These are phyloP conservation scores for Oreochromis aureus DNA, from an alignment of 2,113 vertebrate species.

Conservation along the genomic window DNA sequence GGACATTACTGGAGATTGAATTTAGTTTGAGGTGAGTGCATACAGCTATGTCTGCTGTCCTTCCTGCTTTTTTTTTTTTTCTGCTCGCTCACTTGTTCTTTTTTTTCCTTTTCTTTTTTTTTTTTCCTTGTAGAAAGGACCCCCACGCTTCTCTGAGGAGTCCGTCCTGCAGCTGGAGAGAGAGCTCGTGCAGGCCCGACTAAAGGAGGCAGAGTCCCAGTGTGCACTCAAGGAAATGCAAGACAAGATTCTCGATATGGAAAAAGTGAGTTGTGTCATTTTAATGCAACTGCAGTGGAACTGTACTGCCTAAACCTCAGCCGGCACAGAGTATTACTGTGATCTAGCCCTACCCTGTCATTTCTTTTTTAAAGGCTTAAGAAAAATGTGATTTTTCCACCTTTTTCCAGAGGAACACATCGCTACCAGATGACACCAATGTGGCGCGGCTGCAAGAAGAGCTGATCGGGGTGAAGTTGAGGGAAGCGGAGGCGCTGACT, in stretches of 20 bases:
- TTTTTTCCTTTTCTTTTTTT: background rate
- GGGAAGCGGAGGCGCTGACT: constrained; percentile 90
- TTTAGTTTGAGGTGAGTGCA: background rate
- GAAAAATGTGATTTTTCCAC: background rate
- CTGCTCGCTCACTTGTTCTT: background rate
- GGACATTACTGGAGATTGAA: background rate
- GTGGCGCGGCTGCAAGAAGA: constrained; percentile 92
- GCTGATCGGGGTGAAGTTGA: constrained; percentile 89
- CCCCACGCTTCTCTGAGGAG: constrained; percentile 88
- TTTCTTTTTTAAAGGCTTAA: background rate
- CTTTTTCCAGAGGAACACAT: constrained; percentile 81
- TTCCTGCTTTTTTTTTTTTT: background rate
- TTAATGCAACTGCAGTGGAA: background rate
- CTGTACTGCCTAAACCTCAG: background rate
- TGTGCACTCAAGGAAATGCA: constrained; percentile 98
- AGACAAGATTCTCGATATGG: constrained; percentile 95
- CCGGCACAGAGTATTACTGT: background rate
- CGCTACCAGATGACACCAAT: constrained; percentile 96
- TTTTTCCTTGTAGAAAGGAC: constrained; percentile 77
- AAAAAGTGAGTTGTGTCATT: constrained; percentile 75
- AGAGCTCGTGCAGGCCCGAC: constrained; percentile 90
- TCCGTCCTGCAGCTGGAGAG: constrained; percentile 92
- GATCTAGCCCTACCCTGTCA: fast-evolving
- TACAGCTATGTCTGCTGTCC: background rate
- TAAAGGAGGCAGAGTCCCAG: constrained; percentile 94